Evolutionary conservation across 1,140 invertebrate genomes (phyloP).

Genomic region (Hyles vespertilio): DNA sequence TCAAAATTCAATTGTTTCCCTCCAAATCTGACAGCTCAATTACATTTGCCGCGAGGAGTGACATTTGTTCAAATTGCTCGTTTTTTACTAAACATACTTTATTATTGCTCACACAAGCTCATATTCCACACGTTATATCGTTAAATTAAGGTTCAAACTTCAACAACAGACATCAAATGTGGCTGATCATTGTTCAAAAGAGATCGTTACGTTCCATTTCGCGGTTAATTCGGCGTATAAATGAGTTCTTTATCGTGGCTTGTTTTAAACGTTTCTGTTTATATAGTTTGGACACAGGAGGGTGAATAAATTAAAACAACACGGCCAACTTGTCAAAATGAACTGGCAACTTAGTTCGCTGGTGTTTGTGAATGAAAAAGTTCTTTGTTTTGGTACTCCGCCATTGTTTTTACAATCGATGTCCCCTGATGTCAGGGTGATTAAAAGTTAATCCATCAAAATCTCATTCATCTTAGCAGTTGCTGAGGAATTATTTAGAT

Average conservation of each 20-base stretch:
- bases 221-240: slow-evolving; percentile 67
- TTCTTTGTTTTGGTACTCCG: too few species aligned
- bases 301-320: slow-evolving; percentile 61
- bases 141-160: slow-evolving; percentile 21
- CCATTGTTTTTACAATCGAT: too few species aligned
- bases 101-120: slow-evolving; percentile 4
- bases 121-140: slow-evolving; percentile 4
- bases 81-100: slow-evolving; percentile 26
- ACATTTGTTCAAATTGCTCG: slow-evolving; percentile 69
- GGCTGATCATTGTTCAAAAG: slow-evolving; percentile 23
- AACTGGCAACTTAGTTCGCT: too few species aligned
- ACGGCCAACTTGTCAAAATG: background rate
- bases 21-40: slow-evolving; percentile 68
- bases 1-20: slow-evolving; percentile 39
- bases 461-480: too few species aligned
- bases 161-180: slow-evolving; percentile 5
- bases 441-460: too few species aligned
- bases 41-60: slow-evolving; percentile 49
- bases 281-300: slow-evolving; percentile 39
- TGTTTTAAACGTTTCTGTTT: slow-evolving; percentile 61
- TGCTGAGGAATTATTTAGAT: too few species aligned
- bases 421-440: too few species aligned
- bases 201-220: slow-evolving; percentile 61
- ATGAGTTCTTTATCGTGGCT: slow-evolving; percentile 71
- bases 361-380: too few species aligned